Base-by-base conservation (phyloP, 1,140 invertebrate species). In the Ostrea edulis region DNA sequence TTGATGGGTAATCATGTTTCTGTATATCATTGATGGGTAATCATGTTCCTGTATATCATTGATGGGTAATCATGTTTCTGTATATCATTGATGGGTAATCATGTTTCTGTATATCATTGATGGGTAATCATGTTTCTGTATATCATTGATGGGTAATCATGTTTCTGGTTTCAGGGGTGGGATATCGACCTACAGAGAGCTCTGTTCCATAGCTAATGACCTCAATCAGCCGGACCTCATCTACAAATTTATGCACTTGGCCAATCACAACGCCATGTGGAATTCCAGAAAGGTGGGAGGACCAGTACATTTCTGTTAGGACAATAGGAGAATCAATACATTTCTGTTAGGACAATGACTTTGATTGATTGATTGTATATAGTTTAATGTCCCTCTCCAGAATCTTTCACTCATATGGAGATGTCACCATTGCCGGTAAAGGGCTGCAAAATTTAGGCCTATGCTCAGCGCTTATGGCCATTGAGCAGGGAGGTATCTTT, bases 191-290 rank as follows among this genome's bases (percentile, higher is more conserved):
- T 99, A 99, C 93, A 98, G 97, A 94, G 98, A 99, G 95, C 96
- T 99, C 5, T 99, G 98, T 95, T 97, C 98, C 0, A 95, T 99
- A 17, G 98, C 98, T 0, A 98, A 97, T 8, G 98, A 99, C 95
- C 95, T 99, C 54, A 98, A 99, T 93, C 97, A 99, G 93, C 98
- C 98, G 0, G 98, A 99, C 94, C 96, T 99, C 71, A 96, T 99
- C 88, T 99, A 99, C 95, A 97, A 98, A 95, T 99, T 99, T 93
- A 97, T 99, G 97, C 97, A 98, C 94, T 95, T 99, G 86, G 98
- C 98, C 7, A 98, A 98, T 96, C 97, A 99, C 92, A 98, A 99
- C 95, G 97, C 97, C 7, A 96, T 97, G 35, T 99, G 98, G 98
- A 98, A 98, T 92, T 98, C 98, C 0, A 95, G 97, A 92, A 96